Evolutionary conservation across 2,113 vertebrate genomes (phyloP).

Genomic region (Lanius ludovicianus): DNA sequence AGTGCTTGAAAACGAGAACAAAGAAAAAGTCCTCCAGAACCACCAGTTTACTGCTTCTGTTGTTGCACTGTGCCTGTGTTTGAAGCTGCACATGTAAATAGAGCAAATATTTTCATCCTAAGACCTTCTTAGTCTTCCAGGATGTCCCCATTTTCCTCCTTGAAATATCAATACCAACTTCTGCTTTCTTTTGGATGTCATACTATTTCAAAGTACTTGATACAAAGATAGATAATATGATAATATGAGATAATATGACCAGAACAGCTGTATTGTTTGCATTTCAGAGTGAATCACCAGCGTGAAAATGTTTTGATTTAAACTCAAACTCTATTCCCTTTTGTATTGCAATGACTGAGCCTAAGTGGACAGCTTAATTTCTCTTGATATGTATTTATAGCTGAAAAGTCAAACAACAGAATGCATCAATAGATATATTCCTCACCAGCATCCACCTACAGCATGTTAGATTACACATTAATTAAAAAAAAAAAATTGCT

Average conservation of each 20-base stretch:
- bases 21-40: background rate
- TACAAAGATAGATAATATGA: background rate
- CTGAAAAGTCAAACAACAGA: background rate
- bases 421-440: background rate
- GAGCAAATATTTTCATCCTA: background rate
- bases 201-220: background rate
- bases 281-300: background rate
- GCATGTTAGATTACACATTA: background rate
- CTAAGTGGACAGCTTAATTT: conserved; percentile 45
- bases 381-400: conserved; percentile 3
- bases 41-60: background rate
- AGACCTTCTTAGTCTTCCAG: background rate
- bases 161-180: background rate
- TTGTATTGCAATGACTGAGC: background rate
- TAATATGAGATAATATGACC: background rate
- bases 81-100: background rate
- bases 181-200: background rate
- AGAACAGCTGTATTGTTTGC: background rate
- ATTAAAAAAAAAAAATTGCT: background rate
- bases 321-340: conserved; percentile 13
- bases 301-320: conserved; percentile 33
- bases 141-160: background rate
- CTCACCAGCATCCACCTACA: background rate
- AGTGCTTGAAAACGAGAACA: background rate
- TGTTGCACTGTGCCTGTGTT: background rate